Base-by-base conservation (phyloP, 2,888 invertebrate species). In the Epinotia demarniana region DNA sequence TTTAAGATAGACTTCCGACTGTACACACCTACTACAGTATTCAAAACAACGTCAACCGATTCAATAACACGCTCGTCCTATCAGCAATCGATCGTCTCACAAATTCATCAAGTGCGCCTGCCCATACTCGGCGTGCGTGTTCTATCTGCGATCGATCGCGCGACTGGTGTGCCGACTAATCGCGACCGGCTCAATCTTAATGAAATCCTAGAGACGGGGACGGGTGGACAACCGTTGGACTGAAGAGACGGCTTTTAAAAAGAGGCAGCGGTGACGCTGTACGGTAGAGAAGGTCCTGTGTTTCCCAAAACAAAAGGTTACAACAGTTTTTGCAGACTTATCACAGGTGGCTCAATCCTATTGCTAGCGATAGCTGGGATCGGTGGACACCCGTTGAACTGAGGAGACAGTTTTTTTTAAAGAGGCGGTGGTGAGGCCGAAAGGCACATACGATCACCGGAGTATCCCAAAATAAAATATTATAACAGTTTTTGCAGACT, bases 171-270 rank as follows among this genome's bases (percentile, higher is more conserved):
- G 81, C 82, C 72, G 23, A 77, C 80, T 81, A 82, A 87, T 86
- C 84, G 84, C 83, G 82, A 74, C 75, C 81, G 75, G 81, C 86
- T 85, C 84, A 83, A 88, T 89, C 87, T 87, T 87, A 89, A 89
- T 89, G 86, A 88, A 87, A 88, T 88, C 86, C 86, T 80, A 75
- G 67, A 77, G 71, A 69, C 49, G 62, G 61, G 79, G 69, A 58
- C 43, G 49, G 75, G 75, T 75, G 12, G 61, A 57, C 75, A 75
- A 75, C 77, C 23, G 16, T 75, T 70, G 64, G 53, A 43, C 39
- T 39, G 39, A 39, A 39, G 39, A 39, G 8, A 27, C 27, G 8
- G 12, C 3, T 33, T 16, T 61, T n/a, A 9, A 49, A 39, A 49
- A 5, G 49, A 49, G 49, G 49, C 16, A 49, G 49, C 16, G 4